Evolutionary conservation across 2,113 vertebrate genomes (phyloP).

Genomic region (Pycnonotus jocosus): DNA sequence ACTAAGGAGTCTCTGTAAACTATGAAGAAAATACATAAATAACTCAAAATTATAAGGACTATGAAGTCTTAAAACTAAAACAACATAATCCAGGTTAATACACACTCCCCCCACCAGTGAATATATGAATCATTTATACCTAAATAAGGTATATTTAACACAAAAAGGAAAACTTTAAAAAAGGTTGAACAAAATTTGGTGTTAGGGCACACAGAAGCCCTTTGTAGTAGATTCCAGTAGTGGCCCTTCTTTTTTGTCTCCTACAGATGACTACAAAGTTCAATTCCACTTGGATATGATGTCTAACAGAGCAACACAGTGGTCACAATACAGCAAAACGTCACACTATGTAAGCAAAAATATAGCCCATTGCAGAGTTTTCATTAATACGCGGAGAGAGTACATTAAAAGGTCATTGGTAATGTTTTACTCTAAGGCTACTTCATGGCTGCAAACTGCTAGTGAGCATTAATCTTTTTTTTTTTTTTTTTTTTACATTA

Average conservation of each 20-base stretch:
- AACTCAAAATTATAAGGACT: constrained; percentile 60
- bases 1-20: constrained; percentile 69
- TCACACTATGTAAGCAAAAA: constrained; percentile 52
- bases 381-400: constrained; percentile 44
- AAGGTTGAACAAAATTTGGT: constrained; percentile 56
- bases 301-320: constrained; percentile 66
- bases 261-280: constrained; percentile 32
- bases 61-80: constrained; percentile 71
- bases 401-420: constrained; percentile 58
- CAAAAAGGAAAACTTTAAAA: constrained; percentile 70
- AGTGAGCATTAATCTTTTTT: constrained; percentile 26
- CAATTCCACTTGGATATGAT: constrained; percentile 20
- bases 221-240: constrained; percentile 61
- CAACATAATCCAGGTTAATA: constrained; percentile 72
- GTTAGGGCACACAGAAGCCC: constrained; percentile 50
- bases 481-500: constrained; percentile 54
- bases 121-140: constrained; percentile 79
- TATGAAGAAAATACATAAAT: constrained; percentile 74
- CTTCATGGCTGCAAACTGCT: constrained; percentile 45
- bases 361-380: constrained; percentile 62
- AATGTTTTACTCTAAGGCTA: constrained; percentile 76
- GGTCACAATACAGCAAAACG: constrained; percentile 50
- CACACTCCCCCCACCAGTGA: constrained; percentile 61
- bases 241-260: constrained; percentile 51
- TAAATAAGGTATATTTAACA: constrained; percentile 76